These are phyloP conservation scores for Leptodactylus fuscus DNA, from an alignment of 2,113 vertebrate genomes.

Conservation along the genomic window DNA sequence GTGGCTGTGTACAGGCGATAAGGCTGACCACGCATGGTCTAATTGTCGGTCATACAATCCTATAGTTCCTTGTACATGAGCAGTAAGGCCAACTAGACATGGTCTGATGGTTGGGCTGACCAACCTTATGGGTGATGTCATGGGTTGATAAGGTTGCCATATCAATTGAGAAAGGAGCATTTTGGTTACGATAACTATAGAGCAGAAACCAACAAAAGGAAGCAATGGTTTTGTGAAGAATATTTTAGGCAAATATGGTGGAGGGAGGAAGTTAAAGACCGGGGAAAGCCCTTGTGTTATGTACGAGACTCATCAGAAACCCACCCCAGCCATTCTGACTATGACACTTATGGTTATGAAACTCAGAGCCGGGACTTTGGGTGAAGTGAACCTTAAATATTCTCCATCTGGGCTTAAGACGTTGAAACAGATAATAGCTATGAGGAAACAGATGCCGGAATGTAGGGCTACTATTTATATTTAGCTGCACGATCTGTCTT, in stretches of 20 bases:
- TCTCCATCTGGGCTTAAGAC: constrained; percentile 47
- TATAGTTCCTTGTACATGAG: background rate
- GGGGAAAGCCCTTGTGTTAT: constrained; percentile 50
- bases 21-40: background rate
- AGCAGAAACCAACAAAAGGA: background rate
- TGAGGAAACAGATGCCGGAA: constrained; percentile 56
- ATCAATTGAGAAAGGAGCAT: background rate
- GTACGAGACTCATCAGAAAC: constrained; percentile 23
- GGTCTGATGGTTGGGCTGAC: background rate
- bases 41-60: background rate
- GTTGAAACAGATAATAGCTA: constrained; percentile 55
- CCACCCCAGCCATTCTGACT: background rate
- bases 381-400: constrained; percentile 46
- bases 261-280: background rate
- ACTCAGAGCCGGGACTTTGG: constrained; percentile 5
- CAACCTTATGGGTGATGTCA: background rate
- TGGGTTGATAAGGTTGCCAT: background rate
- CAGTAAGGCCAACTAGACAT: background rate
- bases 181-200: background rate
- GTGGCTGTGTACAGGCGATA: background rate
- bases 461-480: constrained; percentile 49
- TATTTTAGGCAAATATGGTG: background rate
- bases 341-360: constrained; percentile 15
- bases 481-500: constrained; percentile 40
- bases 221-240: background rate